A percentile compares a stretch with the other conserved stretches of the same genome.
Conservation (phyloP, 2,888 invertebrate species). For the Acanthacorydalis orientalis region DNA sequence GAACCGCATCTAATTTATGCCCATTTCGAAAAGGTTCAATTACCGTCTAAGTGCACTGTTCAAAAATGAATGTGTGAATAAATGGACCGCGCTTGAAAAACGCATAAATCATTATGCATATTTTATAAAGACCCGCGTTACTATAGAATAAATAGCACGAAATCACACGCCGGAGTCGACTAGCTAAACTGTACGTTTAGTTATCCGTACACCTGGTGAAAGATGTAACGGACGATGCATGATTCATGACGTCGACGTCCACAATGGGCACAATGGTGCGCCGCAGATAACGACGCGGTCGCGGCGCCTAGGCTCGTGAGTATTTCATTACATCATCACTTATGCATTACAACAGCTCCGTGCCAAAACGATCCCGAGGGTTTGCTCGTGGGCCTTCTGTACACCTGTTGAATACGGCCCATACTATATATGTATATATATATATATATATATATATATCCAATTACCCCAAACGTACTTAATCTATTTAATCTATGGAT, state of each 20-base stretch:
- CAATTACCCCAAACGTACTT: too few relatives aligned
- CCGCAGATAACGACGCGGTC: not conserved
- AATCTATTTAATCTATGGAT: too few relatives aligned
- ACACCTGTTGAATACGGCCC: constrained; percentile 22
- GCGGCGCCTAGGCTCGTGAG: constrained; percentile 15
- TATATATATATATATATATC: not conserved
- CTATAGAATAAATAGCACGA: too few relatives aligned
- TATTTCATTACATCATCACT: constrained; percentile 36
- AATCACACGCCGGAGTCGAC: not conserved
- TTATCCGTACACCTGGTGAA: not conserved
- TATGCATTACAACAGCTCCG: constrained; percentile 39
- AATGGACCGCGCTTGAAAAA: too few relatives aligned
- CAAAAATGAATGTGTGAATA: too few relatives aligned
- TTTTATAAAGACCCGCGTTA: too few relatives aligned
- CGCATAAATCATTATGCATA: too few relatives aligned
- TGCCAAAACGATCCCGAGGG: constrained; percentile 34
- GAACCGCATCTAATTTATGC: too few relatives aligned
- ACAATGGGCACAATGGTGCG: constrained; percentile 11
- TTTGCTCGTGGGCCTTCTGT: constrained; percentile 19
- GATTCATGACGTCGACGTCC: not conserved
- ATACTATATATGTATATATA: not conserved
- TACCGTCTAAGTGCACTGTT: too few relatives aligned
- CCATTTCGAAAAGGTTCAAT: too few relatives aligned
- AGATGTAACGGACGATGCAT: too few relatives aligned
- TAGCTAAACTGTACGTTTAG: not conserved